Evolutionary conservation across 2,113 vertebrate species (phyloP), one percentile per base, ranked within the genome.

Genomic region (Hippocampus guttulatus): DNA sequence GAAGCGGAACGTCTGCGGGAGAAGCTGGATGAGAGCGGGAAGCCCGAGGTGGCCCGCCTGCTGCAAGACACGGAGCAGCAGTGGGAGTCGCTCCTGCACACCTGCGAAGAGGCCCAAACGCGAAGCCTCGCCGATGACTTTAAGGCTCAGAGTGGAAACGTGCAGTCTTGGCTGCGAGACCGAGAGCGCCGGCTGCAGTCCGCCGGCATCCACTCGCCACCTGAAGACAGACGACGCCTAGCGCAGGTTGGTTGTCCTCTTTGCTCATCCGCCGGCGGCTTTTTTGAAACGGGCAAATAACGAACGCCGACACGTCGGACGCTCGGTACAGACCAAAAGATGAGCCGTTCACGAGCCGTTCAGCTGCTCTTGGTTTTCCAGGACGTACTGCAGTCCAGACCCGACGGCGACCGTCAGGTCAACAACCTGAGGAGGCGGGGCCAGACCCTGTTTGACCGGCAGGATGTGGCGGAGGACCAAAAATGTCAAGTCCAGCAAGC

Each of bases 101-200:
- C 68, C 0, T 87, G 75, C 8, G 7, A 68, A 1, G 77, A 86
- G 73, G 77, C 76, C 0, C 82, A 84, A 69, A 70, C 85, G 20
- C 76, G 68, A 7, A 75, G 63, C 21, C 88, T 84, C 0, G 71
- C 43, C 0, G 81, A 88, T 3, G 80, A 85, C 74, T 90, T 91
- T 3, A 69, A 89, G 2, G 1, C 63, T 25, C 89, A 88, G 76
- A 84, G 69, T 45, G 73, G 77, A 57, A 62, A 16, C 71, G 76
- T 75, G 1, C 83, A 75, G 66, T 63, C 70, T 41, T 92, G 91
- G 92, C 74, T 92, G 64, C 70, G 81, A 74, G 88, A 89, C 3
- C 64, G 68, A 43, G 81, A 80, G 15, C 77, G 81, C 76, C 66
- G 49, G 58, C 79, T 92, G 1, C 70, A 85, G 67, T 69, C 75